phyloP scores from a whole-genome alignment of 2,113 vertebrate genomes.

The Pavo muticus region DNA sequence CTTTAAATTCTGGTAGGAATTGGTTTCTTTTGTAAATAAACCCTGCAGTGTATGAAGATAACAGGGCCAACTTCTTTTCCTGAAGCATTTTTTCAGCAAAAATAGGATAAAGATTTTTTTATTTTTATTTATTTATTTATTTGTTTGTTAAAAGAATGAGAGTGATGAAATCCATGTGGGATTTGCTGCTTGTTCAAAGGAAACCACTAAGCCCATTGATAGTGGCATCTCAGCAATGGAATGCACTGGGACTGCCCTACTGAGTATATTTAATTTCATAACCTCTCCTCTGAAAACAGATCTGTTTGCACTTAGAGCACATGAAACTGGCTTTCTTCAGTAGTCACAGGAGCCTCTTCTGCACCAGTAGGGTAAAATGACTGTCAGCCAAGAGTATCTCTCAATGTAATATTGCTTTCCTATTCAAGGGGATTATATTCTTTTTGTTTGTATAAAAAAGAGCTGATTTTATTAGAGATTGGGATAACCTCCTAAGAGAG shows the following conservation, averaged over 20 bases:
- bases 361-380: not conserved
- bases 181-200: not conserved
- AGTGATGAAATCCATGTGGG: not conserved
- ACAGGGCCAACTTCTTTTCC: not conserved
- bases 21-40: conserved; percentile 11
- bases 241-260: not conserved
- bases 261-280: not conserved
- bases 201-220: not conserved
- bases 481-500: not conserved
- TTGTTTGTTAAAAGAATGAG: not conserved
- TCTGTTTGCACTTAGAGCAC: not conserved
- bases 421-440: not conserved
- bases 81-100: not conserved
- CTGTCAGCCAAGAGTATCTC: not conserved
- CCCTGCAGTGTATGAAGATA: not conserved
- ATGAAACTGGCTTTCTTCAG: conserved; percentile 7
- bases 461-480: not conserved
- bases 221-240: not conserved
- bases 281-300: not conserved
- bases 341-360: not conserved
- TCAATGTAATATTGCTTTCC: not conserved
- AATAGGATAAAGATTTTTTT: not conserved
- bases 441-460: not conserved
- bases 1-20: not conserved
- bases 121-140: not conserved